These are phyloP conservation scores for Acrocephalus scirpaceus DNA, from an alignment of 2,797 vertebrate species.

Conservation along the genomic window DNA sequence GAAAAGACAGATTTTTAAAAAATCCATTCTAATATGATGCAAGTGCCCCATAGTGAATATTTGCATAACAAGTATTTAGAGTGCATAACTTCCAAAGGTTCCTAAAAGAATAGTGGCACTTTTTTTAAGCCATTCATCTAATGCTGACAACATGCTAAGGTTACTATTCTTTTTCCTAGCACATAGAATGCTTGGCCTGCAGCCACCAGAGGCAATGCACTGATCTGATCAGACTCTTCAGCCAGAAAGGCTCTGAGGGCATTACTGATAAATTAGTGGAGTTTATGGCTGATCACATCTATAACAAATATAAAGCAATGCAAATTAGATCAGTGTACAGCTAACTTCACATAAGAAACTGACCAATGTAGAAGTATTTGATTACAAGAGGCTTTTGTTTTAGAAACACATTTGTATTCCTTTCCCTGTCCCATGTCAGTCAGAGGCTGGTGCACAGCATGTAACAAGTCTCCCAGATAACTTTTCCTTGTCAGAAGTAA, in stretches of 20 bases:
- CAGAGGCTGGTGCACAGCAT: neutral
- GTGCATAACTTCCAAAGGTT: neutral
- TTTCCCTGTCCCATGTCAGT: neutral
- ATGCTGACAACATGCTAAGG: neutral
- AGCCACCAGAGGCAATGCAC: neutral
- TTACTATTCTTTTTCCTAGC: neutral
- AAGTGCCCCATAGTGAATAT: neutral
- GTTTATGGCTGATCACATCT: neutral
- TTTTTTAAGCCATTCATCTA: neutral
- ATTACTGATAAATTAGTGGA: neutral
- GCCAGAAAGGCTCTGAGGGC: neutral
- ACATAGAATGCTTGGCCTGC: neutral
- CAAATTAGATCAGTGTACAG: neutral
- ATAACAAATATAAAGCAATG: neutral
- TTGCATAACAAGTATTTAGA: neutral
- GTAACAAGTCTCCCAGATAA: neutral
- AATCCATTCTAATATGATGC: neutral
- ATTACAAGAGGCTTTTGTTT: neutral
- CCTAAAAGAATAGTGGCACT: neutral
- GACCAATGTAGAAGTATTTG: neutral
- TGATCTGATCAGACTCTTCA: neutral
- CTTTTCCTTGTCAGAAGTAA: neutral
- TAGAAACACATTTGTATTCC: neutral
- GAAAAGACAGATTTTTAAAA: neutral
- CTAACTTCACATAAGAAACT: neutral